Base-by-base conservation (phyloP, 2,888 invertebrate species). In the Mythimna impura region DNA sequence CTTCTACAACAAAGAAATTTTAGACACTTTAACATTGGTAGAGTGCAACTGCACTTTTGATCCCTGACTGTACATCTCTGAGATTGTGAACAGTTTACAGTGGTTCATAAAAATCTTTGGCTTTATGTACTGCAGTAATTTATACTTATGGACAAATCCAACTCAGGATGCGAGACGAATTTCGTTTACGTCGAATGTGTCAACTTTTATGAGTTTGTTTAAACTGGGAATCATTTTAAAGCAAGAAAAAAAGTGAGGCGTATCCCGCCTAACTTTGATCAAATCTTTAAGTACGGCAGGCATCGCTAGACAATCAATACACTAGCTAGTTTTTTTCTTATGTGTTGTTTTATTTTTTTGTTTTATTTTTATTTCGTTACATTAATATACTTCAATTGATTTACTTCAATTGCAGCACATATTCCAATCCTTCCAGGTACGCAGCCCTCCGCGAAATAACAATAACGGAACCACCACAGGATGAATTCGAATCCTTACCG, bases 361-460 rank as follows among this genome's bases (percentile, higher is more conserved):
- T 25, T 72, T 25, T 68, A 4, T 22, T 73, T 73, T 71, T n/a
- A 0, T 72, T 73, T 57, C 9, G 4, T 73, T 65, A 20, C 9
- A 73, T 65, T 73, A 58, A 70, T 70, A 64, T 30, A 70, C 58
- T 64, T 12, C 63, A 76, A 76, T 71, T 71, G 57, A 64, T 71
- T 64, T 25, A 63, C 22, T 65, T 65, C 64, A 71, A 76, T 71
- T 71, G 69, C 74, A 76, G 60, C 60, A 61, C 7, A 34, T 14
- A 66, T 80, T 40, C 57, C 22, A 64, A 55, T 61, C 22, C 69
- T 80, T 67, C 40, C 68, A 91, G 90, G 86, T 98, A 98, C 90
- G 98, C 98, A 0, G 98, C 98, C 0, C 92, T 98, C 66, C 96
- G 98, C 0, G 98, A 98, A 89, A 97, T 97, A 17, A 98, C 98